Conservation (phyloP, 2,888 invertebrate genomes). For the Carcina quercana region DNA sequence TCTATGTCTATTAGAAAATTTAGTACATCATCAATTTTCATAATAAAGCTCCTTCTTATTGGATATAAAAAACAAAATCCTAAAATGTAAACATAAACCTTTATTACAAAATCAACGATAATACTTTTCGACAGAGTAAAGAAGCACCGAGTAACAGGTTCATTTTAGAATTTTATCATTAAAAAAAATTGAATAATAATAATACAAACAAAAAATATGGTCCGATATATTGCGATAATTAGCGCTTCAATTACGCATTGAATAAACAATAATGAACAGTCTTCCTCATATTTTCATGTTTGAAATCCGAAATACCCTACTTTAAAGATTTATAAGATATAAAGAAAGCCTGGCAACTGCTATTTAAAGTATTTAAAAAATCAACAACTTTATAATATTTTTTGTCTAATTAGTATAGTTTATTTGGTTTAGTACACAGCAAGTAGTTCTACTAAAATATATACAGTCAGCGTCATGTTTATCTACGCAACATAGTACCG, state of each 20-base stretch:
- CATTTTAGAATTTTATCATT: conserved; percentile 1
- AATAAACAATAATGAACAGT: too few relatives aligned
- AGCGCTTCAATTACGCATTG: too few relatives aligned
- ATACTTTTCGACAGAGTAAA: conserved; percentile 38
- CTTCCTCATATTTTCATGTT: not conserved
- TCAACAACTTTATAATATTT: too few relatives aligned
- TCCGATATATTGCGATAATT: too few relatives aligned
- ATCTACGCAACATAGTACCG: too few relatives aligned
- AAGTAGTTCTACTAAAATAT: conserved; percentile 33
- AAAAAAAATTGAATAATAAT: too few relatives aligned
- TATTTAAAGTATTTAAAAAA: too few relatives aligned
- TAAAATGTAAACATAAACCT: conserved; percentile 49
- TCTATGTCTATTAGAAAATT: conserved; percentile 50
- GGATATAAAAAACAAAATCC: conserved; percentile 46
- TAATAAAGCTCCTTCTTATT: conserved; percentile 43
- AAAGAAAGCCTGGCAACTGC: conserved; percentile 56
- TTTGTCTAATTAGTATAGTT: too few relatives aligned
- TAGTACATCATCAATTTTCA: conserved; percentile 60
- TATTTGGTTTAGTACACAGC: conserved; percentile 69
- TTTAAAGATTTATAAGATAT: conserved; percentile 19
- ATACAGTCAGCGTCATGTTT: too few relatives aligned
- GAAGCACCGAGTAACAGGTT: conserved; percentile 41
- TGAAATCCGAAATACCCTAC: not conserved
- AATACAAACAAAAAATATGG: too few relatives aligned
- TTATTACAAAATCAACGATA: conserved; percentile 50